Evolutionary conservation across 2,888 invertebrate species (phyloP).

Genomic region (Ashinkailepas kermadecensis): DNA sequence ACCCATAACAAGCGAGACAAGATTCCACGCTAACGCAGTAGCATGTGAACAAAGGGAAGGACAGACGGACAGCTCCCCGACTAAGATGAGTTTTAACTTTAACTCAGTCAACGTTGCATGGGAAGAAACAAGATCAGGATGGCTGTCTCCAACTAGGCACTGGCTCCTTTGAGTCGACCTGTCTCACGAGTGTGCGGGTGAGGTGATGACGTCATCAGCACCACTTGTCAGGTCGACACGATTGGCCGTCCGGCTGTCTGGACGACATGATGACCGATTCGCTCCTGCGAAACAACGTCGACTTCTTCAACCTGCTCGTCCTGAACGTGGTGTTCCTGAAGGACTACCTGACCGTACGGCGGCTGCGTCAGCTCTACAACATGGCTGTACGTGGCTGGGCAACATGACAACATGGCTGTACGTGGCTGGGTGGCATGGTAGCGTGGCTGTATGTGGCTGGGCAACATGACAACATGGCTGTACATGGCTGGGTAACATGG

Average conservation of each 20-base stretch:
- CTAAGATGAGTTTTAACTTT: too few species aligned
- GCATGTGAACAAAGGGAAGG: too few species aligned
- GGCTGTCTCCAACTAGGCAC: too few species aligned
- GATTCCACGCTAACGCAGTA: too few species aligned
- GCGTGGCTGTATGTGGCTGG: constrained; percentile 33
- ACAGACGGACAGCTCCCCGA: too few species aligned
- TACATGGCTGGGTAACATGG: constrained; percentile 26
- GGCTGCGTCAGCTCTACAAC: constrained; percentile 41
- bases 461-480: constrained; percentile 35
- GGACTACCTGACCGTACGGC: constrained; percentile 41
- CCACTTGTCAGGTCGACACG: constrained; percentile 25
- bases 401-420: constrained; percentile 36
- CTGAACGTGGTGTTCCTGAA: constrained; percentile 43
- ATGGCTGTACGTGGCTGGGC: constrained; percentile 31
- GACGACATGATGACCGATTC: constrained; percentile 41
- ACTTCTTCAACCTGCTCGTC: constrained; percentile 43
- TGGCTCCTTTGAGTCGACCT: too few species aligned
- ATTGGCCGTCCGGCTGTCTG: constrained; percentile 37
- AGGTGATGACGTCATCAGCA: too few species aligned
- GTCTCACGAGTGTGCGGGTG: too few species aligned
- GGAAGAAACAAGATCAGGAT: too few species aligned
- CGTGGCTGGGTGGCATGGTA: constrained; percentile 33
- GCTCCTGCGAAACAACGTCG: constrained; percentile 40
- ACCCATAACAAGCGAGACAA: too few species aligned
- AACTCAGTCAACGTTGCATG: too few species aligned